Conservation (phyloP, 2,888 invertebrate species). For the Acanthosoma haemorrhoidale region DNA sequence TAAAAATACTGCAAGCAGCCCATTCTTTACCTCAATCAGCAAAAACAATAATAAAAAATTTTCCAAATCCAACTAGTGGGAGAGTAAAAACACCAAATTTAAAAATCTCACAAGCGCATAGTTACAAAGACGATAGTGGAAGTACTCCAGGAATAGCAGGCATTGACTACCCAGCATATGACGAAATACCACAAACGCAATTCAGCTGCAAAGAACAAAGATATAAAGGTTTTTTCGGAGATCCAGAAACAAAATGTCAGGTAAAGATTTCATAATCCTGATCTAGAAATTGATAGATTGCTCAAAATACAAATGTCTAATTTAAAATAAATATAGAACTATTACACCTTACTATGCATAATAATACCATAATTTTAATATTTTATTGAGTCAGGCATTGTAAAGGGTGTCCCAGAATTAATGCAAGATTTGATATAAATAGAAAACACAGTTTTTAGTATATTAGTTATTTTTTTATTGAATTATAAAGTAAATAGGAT, state of each 20-base stretch:
- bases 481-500: too few species aligned
- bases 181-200: constrained; percentile 66
- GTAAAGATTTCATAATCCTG: constrained; percentile 52
- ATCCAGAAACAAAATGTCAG: constrained; percentile 81
- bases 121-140: constrained; percentile 39
- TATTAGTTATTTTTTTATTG: too few species aligned
- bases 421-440: too few species aligned
- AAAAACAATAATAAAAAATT: constrained; percentile 54
- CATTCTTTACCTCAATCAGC: constrained; percentile 47
- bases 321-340: too few species aligned
- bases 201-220: constrained; percentile 79
- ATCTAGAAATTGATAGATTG: too few species aligned
- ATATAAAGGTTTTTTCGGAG: constrained; percentile 86
- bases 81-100: constrained; percentile 22
- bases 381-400: too few species aligned
- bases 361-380: too few species aligned
- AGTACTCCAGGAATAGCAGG: constrained; percentile 58
- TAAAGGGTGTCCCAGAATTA: too few species aligned
- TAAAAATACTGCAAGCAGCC: constrained; percentile 58
- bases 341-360: too few species aligned
- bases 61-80: constrained; percentile 29
- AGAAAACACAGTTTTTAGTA: too few species aligned
- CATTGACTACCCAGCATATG: constrained; percentile 73
- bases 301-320: too few species aligned
- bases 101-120: constrained; percentile 27